Conservation (phyloP, 2,113 vertebrate genomes). For the Sceloporus undulatus region DNA sequence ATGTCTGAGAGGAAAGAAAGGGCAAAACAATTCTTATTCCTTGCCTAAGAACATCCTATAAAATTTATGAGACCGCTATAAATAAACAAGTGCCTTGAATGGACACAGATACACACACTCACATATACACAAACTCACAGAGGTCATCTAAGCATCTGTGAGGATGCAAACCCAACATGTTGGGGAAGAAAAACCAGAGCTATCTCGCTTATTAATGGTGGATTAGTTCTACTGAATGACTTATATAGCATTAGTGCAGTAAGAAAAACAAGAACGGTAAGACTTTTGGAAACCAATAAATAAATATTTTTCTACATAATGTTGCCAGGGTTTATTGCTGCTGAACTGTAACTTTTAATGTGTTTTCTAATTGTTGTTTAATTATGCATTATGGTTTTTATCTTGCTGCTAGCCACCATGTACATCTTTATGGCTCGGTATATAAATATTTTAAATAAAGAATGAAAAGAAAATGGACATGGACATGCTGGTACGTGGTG, state of each 20-base stretch:
- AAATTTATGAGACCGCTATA: no score
- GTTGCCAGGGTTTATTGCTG: not conserved
- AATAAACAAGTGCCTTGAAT: no score
- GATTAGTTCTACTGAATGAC: not conserved
- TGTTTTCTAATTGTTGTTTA: not conserved
- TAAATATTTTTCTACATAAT: not conserved
- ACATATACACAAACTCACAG: no score
- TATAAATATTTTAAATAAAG: not conserved
- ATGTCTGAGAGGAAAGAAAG: no score
- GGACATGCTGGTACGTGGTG: not conserved
- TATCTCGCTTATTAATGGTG: not conserved
- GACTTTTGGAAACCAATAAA: not conserved
- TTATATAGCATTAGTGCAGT: not conserved
- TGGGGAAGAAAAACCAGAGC: not conserved
- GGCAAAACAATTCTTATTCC: no score
- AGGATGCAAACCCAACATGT: not conserved
- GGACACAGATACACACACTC: no score
- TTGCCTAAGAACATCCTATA: no score
- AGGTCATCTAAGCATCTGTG: not conserved
- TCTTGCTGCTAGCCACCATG: not conserved
- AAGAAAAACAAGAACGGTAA: not conserved
- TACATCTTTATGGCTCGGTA: not conserved
- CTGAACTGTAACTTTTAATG: not conserved
- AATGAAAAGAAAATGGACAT: not conserved
- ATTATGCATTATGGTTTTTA: constrained; percentile 1